These are phyloP conservation scores for Megaceryle maxima DNA, from an alignment of 2,113 vertebrate species.

Conservation along the genomic window DNA sequence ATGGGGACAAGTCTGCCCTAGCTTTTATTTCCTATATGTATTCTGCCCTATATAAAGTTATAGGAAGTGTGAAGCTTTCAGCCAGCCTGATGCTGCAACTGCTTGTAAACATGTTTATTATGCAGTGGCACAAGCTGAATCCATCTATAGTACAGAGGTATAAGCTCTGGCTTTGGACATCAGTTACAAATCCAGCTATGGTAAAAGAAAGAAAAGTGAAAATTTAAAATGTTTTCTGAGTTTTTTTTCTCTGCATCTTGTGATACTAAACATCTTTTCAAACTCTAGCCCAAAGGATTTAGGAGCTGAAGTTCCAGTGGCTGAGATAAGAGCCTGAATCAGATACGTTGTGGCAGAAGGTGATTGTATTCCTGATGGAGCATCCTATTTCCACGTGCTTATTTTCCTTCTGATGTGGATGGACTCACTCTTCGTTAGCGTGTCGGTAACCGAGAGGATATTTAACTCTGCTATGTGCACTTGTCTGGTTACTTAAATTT, in stretches of 20 bases:
- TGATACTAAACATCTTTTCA: not conserved
- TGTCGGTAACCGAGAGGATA: fast-evolving
- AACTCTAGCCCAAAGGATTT: not conserved
- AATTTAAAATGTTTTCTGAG: not conserved
- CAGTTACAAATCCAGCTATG: not conserved
- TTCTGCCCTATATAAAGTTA: not conserved
- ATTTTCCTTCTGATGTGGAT: not conserved
- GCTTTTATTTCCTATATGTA: not conserved
- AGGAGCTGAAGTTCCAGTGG: not conserved
- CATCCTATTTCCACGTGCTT: not conserved
- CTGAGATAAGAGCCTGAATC: not conserved
- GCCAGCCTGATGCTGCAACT: not conserved
- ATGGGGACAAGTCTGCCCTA: not conserved
- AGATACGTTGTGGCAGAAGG: fast-evolving
- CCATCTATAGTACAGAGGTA: not conserved
- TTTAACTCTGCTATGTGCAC: not conserved
- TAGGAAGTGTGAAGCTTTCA: not conserved
- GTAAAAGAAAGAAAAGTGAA: not conserved
- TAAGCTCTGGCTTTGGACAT: fast-evolving
- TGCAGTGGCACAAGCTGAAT: not conserved
- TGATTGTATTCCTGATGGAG: not conserved
- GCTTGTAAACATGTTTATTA: not conserved
- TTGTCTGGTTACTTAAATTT: not conserved
- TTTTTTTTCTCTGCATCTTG: not conserved
- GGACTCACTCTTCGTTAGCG: not conserved